Evolutionary conservation across 23 tunicate genomes (phyloP).

Genomic region (Styela clava): DNA sequence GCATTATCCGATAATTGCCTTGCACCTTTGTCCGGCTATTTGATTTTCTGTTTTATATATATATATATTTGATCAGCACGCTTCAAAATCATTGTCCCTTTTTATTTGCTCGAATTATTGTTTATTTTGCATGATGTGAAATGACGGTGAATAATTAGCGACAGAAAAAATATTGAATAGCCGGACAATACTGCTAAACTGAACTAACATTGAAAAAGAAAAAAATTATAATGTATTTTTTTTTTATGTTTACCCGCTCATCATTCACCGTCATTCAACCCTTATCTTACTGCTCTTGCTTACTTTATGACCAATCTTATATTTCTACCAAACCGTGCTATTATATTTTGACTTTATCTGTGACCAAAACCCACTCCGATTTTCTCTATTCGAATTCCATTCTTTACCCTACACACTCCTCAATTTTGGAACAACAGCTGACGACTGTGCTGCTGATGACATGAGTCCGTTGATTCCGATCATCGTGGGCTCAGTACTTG

Average conservation of each 20-base stretch:
- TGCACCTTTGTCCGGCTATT: not conserved
- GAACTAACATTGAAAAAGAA: not conserved
- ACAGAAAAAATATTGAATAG: not conserved
- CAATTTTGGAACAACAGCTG: constrained; percentile 37
- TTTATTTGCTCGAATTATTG: not conserved
- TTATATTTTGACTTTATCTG: no score
- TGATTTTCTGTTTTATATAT: not conserved
- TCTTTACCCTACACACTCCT: not conserved
- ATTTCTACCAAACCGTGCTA: no score
- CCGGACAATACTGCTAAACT: not conserved
- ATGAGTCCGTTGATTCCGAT: constrained; percentile 86
- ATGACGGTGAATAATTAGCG: not conserved
- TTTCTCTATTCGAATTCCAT: not conserved
- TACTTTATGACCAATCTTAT: not conserved
- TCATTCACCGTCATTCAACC: constrained; percentile 8
- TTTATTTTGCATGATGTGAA: not conserved
- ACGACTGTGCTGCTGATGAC: constrained; percentile 63
- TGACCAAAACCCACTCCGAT: no score
- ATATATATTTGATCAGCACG: no score
- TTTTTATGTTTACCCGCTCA: constrained; percentile 19
- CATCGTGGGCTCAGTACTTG: constrained; percentile 81
- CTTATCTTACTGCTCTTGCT: not conserved
- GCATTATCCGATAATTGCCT: no score
- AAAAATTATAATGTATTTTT: constrained; percentile 1
- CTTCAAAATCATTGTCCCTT: no score